Evolutionary conservation across 1,140 invertebrate genomes (phyloP), one percentile per base, ranked within the genome.

Genomic region (Atta texana): DNA sequence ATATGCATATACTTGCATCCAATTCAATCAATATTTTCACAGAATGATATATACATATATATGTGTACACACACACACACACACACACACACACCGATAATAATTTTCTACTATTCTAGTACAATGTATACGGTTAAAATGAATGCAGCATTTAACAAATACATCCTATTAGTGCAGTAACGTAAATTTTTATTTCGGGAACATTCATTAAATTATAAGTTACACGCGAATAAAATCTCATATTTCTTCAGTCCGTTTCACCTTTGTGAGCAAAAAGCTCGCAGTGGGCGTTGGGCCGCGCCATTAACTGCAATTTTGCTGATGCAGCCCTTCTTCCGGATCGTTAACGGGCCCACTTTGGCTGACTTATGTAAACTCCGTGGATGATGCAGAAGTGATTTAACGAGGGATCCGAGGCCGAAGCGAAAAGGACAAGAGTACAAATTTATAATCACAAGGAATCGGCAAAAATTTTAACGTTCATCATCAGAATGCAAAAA

Each of bases 241-340:
- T 90, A 90, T 88, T 90, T 90, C 89, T 90, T 88, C 86, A 49
- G 88, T 85, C 55, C 87, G 90, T 92, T 92, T 85, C 88, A 89
- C 84, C 91, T 89, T 91, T 66, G 80, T 72, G 82, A 75, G 84
- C 88, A 91, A 93, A 92, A 93, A 91, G 66, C 86, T 78, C 44
- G 53, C 69, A 84, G 92, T 93, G 92, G 92, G 92, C 92, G 92
- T 92, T 89, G 91, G 88, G 87, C 86, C 88, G 88, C 88, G 86
- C 92, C 92, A 93, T 92, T 93, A 92, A 92, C 87, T 90, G 89
- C 88, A 93, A 92, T 92, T 93, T 93, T 81, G 90, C 91, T 92
- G 90, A 89, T 90, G 88, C 90, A 87, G 88, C 89, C 91, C 90
- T 90, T 91, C 91, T 93, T 93, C 91, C 91, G 92, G 87, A 93